phyloP scores from a whole-genome alignment of 2,888 invertebrate species.

The Latrodectus elegans region DNA sequence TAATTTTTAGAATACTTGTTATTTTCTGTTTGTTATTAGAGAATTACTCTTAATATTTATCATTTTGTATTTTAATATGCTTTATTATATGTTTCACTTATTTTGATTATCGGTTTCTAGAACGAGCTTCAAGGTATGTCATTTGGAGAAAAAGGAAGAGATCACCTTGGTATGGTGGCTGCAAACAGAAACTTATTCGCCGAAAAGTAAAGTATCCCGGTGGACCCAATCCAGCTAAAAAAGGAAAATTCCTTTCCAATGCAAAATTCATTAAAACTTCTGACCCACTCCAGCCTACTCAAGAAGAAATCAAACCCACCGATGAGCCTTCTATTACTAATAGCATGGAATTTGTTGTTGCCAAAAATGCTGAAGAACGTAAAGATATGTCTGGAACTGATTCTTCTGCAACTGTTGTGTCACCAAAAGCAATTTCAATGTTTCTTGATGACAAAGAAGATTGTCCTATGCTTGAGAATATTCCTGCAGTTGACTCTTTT shows the following conservation, averaged over 20 bases:
- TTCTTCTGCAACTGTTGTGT: conserved; percentile 50
- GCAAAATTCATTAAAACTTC: conserved; percentile 61
- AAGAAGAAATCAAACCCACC: conserved; percentile 40
- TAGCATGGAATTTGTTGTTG: conserved; percentile 38
- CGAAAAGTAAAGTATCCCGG: conserved; percentile 33
- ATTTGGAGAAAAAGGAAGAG: conserved; percentile 59
- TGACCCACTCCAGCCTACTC: conserved; percentile 58
- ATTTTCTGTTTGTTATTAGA: too few relatives aligned
- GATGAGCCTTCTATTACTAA: conserved; percentile 21
- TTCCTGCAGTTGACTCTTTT: conserved; percentile 18
- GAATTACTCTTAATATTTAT: too few relatives aligned
- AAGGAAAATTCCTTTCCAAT: conserved; percentile 41
- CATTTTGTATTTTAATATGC: background rate
- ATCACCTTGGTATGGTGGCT: conserved; percentile 58
- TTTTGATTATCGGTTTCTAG: conserved; percentile 6
- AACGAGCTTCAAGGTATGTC: conserved; percentile 51
- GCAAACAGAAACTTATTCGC: conserved; percentile 47
- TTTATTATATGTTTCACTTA: background rate
- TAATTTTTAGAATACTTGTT: too few relatives aligned
- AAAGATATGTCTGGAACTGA: conserved; percentile 58
- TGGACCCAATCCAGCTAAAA: conserved; percentile 17
- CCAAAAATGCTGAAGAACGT: conserved; percentile 42
- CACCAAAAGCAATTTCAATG: conserved; percentile 27
- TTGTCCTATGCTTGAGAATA: conserved; percentile 18
- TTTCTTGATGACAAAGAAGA: conserved; percentile 42